These are phyloP conservation scores for Eremobia ochroleuca DNA, from an alignment of 2,888 invertebrate genomes.

Conservation along the genomic window DNA sequence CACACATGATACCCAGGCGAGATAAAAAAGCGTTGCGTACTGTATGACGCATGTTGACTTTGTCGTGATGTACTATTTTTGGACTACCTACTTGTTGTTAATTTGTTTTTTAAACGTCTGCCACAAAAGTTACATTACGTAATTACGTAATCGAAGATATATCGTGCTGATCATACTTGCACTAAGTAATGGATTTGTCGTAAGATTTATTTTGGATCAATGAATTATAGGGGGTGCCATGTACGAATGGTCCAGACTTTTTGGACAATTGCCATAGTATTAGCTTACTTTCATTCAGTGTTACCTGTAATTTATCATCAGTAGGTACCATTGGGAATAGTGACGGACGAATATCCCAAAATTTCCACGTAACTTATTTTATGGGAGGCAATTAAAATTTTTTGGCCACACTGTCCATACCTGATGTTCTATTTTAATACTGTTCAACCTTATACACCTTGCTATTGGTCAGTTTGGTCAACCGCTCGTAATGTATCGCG, in stretches of 20 bases:
- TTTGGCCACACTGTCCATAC: conserved; percentile 48
- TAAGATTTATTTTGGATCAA: conserved; percentile 48
- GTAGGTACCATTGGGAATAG: conserved; percentile 20
- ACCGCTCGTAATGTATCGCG: conserved; percentile 48
- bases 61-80: conserved; percentile 55
- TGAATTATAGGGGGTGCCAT: conserved; percentile 38
- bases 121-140: conserved; percentile 28
- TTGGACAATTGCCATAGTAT: conserved; percentile 53
- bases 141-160: conserved; percentile 36
- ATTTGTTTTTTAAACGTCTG: conserved; percentile 31
- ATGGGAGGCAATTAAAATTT: conserved; percentile 45
- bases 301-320: conserved; percentile 50
- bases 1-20: conserved; percentile 19
- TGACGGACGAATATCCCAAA: conserved; percentile 33
- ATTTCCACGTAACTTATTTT: conserved; percentile 49
- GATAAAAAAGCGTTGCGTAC: conserved; percentile 44
- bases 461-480: conserved; percentile 60
- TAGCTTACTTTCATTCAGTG: conserved; percentile 52
- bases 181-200: conserved; percentile 12
- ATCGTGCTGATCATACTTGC: conserved; percentile 14
- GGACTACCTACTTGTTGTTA: conserved; percentile 20
- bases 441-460: conserved; percentile 56
- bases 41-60: conserved; percentile 45
- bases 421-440: conserved; percentile 64
- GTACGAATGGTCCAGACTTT: conserved; percentile 41